Percentiles rank a stretch among this genome's conserved stretches.
These are phyloP conservation scores for Turdus rufiventris DNA, from an alignment of 2,113 vertebrate species.

Conservation along the genomic window DNA sequence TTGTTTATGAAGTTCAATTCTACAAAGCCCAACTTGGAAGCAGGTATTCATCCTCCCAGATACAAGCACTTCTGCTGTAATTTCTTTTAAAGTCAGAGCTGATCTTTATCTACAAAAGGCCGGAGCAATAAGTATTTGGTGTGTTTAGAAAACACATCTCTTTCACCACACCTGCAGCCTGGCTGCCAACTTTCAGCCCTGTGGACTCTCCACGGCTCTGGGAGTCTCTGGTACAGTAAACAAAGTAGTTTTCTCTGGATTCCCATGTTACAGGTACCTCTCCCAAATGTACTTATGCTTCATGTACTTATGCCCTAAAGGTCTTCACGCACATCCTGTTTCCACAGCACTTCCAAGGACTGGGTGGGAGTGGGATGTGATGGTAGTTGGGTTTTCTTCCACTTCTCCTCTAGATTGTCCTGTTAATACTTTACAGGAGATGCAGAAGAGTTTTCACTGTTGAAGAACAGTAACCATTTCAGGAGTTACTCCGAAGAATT, in stretches of 20 bases:
- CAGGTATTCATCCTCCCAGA: slow-evolving; percentile 24
- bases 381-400: neutral
- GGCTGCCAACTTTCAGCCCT: slow-evolving; percentile 19
- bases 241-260: neutral
- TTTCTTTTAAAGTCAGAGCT: slow-evolving; percentile 35
- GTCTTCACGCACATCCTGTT: neutral
- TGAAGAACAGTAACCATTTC: neutral
- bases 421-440: neutral
- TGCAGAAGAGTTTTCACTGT: neutral
- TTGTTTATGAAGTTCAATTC: slow-evolving; percentile 17
- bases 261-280: neutral
- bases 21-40: slow-evolving; percentile 29
- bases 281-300: neutral
- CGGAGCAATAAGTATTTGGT: neutral
- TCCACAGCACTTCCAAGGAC: neutral
- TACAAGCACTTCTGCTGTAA: slow-evolving; percentile 25
- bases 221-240: neutral
- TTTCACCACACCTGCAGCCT: slow-evolving; percentile 40
- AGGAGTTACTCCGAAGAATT: neutral
- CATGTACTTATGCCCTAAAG: neutral
- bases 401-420: neutral
- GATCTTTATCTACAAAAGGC: slow-evolving; percentile 64
- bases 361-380: neutral
- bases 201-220: neutral
- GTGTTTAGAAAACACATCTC: slow-evolving; percentile 41